phyloP scores from a whole-genome alignment of 2,888 invertebrate genomes.

The Leptinotarsa tumamoca region DNA sequence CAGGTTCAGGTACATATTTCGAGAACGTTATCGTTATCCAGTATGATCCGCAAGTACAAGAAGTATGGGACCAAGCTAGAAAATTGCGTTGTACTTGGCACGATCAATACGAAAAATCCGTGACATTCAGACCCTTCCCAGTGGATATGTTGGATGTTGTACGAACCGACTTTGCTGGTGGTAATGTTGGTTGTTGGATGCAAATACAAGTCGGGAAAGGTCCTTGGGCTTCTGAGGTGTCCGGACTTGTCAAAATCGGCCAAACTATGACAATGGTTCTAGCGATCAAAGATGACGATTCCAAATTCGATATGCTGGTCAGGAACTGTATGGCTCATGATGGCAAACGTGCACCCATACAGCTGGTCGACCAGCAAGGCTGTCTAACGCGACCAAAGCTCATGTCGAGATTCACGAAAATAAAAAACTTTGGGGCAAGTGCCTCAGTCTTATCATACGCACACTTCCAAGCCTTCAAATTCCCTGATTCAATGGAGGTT shows the following conservation, averaged over 20 bases:
- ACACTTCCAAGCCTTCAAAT: conserved; percentile 95
- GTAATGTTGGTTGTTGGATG: conserved; percentile 98
- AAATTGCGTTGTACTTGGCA: conserved; percentile 95
- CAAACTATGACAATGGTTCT: conserved; percentile 98
- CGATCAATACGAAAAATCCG: conserved; percentile 94
- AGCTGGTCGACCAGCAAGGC: conserved; percentile 91
- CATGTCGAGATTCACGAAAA: conserved; percentile 94
- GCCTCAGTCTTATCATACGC: conserved; percentile 93
- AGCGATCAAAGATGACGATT: conserved; percentile 94
- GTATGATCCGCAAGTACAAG: conserved; percentile 93
- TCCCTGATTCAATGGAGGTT: conserved; percentile 96
- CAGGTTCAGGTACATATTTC: conserved; percentile 91
- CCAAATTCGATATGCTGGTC: conserved; percentile 95
- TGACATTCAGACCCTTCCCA: conserved; percentile 93
- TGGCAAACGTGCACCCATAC: conserved; percentile 92
- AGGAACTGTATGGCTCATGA: conserved; percentile 95
- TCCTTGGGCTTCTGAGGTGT: conserved; percentile 95
- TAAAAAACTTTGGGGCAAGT: conserved; percentile 94
- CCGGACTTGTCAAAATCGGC: conserved; percentile 93
- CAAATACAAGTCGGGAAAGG: conserved; percentile 94
- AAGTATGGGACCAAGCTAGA: conserved; percentile 95
- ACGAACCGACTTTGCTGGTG: conserved; percentile 94
- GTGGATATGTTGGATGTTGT: conserved; percentile 96
- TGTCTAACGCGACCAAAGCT: conserved; percentile 92
- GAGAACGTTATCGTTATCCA: conserved; percentile 93